These are phyloP conservation scores for Drosophila navojoa DNA, from an alignment of 1,140 invertebrate species.

Conservation along the genomic window DNA sequence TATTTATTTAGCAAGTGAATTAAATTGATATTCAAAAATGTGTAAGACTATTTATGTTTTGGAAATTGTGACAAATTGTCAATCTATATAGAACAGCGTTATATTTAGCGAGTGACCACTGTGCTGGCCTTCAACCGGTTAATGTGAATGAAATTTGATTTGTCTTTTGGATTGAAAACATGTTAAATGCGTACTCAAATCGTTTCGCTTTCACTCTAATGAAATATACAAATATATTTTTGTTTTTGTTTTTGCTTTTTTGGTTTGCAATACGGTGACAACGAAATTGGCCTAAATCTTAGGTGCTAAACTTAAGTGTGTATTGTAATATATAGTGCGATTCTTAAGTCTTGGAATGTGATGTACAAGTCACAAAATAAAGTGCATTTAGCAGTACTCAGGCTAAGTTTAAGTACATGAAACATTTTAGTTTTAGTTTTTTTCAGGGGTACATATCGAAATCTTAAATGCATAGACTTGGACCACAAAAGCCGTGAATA, in stretches of 20 bases:
- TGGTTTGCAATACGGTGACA: conserved; percentile 35
- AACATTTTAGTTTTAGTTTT: conserved; percentile 2
- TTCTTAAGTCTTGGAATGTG: conserved; percentile 43
- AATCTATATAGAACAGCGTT: neutral
- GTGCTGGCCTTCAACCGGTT: conserved; percentile 6
- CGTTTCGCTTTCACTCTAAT: conserved; percentile 34
- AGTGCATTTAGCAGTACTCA: conserved; percentile 36
- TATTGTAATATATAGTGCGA: conserved; percentile 10
- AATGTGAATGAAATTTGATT: neutral
- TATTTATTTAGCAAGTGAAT: neutral
- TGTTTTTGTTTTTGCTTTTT: conserved; percentile 11
- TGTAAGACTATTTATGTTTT: neutral
- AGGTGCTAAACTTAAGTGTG: conserved; percentile 18
- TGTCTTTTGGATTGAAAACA: neutral
- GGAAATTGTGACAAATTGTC: too few species aligned
- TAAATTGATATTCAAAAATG: conserved; percentile 3
- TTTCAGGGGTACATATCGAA: neutral
- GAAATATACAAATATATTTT: conserved; percentile 33
- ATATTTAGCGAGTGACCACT: neutral
- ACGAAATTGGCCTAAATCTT: conserved; percentile 29
- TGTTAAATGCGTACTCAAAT: neutral
- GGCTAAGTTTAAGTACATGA: conserved; percentile 31
- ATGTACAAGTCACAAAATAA: conserved; percentile 36
- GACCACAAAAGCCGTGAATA: conserved; percentile 37
- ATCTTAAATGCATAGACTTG: conserved; percentile 49